Base-by-base conservation (phyloP, 2,113 vertebrate species). In the Electrona antarctica region DNA sequence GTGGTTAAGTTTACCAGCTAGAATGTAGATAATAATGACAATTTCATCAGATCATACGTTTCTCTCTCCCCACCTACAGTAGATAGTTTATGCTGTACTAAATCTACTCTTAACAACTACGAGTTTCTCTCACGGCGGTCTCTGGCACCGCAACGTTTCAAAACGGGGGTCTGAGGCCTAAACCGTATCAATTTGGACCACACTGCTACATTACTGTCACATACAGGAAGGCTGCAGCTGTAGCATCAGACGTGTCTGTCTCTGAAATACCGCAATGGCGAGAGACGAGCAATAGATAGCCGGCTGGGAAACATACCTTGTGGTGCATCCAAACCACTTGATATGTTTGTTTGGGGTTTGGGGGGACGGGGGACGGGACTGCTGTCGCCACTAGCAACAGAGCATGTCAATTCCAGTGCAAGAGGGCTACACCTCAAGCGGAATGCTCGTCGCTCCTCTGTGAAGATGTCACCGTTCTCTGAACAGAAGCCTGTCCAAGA, bases 341-440 rank as follows among this genome's bases (percentile, higher is more conserved):
- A 88, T 91, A 85, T 90, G 85, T 91, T 91, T 91, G 85, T 91
- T 89, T 87, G 82, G 82, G 67, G 56, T 57, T 66, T 64, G 73
- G 81, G 14, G 14, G 14, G 6, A 28, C 21, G 21, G 21, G 21
- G 21, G 21, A 21, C 1, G 21, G 56, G 15, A 14, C 33, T n/a
- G 60, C 13, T 3, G 45, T 89, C 81, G 80, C 88, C 70, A 79
- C 52, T 86, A 85, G 90, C 89, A 88, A 91, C 88, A 73, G 71
- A 71, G 69, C 60, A 77, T 70, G 73, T 70, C 46, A 54, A 8
- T 74, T 78, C 76, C 69, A 72, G 71, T 64, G 64, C 70, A 54
- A 66, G 81, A 51, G 61, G 55, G 52, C 73, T 21, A 21, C 21
- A 21, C 21, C 59, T 59, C 57, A 59, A 28, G 13, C 62, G 0